phyloP scores from a whole-genome alignment of 2,113 vertebrate species.

The Crotalus horridus region DNA sequence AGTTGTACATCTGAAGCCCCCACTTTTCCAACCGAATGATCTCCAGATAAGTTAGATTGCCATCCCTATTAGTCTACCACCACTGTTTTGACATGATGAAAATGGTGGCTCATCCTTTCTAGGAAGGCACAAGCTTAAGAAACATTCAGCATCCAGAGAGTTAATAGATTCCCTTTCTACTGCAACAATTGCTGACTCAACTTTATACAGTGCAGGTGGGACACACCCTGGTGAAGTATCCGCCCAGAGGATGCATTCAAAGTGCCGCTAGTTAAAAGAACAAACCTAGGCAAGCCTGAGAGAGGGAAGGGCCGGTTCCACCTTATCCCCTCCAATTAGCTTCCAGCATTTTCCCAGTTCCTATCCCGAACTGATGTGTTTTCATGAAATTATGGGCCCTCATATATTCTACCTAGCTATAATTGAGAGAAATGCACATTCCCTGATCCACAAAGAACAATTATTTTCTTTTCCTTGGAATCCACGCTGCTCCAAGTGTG shows the following conservation, averaged over 20 bases:
- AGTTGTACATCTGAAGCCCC: not conserved
- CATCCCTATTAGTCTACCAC: not conserved
- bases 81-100: not conserved
- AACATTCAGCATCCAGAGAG: not conserved
- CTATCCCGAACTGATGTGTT: not conserved
- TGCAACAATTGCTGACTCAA: not conserved
- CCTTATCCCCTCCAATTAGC: not conserved
- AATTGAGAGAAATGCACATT: not conserved
- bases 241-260: not conserved
- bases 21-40: not conserved
- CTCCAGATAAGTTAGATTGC: not conserved
- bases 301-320: not conserved
- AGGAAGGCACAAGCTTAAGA: not conserved
- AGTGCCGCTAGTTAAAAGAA: not conserved
- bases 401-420: not conserved
- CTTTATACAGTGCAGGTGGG: not conserved
- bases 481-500: not conserved
- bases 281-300: not conserved
- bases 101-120: not conserved
- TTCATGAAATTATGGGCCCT: not conserved
- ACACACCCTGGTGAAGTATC: conserved; percentile 9
- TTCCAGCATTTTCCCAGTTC: not conserved
- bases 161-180: not conserved
- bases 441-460: not conserved
- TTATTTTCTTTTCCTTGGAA: not conserved